A percentile compares a stretch with the other conserved stretches of the same genome.
These are phyloP conservation scores for Agelaius tricolor DNA, from an alignment of 2,113 vertebrate species.

Conservation along the genomic window DNA sequence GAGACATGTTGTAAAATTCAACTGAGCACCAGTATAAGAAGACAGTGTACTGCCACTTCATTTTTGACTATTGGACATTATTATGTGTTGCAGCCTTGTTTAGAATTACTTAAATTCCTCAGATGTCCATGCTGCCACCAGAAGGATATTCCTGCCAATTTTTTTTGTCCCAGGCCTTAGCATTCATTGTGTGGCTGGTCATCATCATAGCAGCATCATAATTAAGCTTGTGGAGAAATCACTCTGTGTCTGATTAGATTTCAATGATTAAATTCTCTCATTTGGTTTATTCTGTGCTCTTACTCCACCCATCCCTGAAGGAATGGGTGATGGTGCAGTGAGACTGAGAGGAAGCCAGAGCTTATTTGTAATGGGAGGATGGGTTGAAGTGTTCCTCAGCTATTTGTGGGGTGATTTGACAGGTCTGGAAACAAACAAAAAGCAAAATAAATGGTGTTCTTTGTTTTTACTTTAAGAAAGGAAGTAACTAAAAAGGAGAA, in stretches of 20 bases:
- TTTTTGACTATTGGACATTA: neutral
- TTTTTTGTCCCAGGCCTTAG: neutral
- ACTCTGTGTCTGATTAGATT: neutral
- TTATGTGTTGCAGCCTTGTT: neutral
- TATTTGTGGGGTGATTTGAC: neutral
- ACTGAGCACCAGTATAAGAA: neutral
- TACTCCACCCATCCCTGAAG: neutral
- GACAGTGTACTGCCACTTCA: neutral
- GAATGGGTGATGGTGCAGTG: neutral
- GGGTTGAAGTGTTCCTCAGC: neutral
- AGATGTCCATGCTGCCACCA: neutral
- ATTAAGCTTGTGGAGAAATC: neutral
- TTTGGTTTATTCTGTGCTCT: neutral
- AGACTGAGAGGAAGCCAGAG: neutral
- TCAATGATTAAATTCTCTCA: neutral
- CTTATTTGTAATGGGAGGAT: neutral
- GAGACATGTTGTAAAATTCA: neutral
- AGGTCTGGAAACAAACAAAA: neutral
- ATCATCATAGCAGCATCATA: neutral
- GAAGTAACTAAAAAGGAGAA: neutral
- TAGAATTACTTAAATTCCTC: neutral
- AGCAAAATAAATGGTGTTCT: neutral
- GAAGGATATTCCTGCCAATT: fast-evolving
- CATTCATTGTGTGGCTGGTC: neutral
- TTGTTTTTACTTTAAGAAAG: neutral